Evolutionary conservation across 2,797 vertebrate species (phyloP).

Genomic region (Sphaeramia orbicularis): DNA sequence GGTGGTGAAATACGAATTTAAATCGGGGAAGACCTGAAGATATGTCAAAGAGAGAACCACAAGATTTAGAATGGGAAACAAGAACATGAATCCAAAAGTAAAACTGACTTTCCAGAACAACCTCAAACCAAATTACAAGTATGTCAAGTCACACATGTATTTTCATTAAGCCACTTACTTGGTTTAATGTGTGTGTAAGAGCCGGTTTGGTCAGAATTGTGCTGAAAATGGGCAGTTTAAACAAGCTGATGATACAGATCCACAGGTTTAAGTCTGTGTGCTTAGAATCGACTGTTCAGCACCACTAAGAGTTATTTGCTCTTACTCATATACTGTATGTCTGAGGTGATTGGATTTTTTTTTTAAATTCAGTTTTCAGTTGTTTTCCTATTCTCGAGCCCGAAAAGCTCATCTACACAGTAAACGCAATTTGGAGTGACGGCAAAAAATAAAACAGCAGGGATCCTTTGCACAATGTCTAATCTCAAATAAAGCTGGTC

Average conservation of each 20-base stretch:
- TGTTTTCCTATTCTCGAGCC: conserved; percentile 54
- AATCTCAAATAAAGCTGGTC: conserved; percentile 73
- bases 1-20: conserved; percentile 55
- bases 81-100: conserved; percentile 24
- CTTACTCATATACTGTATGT: not conserved
- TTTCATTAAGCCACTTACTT: conserved; percentile 8
- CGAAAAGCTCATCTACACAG: conserved; percentile 9
- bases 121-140: conserved; percentile 14
- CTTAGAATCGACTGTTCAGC: conserved; percentile 23
- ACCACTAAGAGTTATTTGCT: conserved; percentile 23
- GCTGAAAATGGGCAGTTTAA: not conserved
- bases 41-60: conserved; percentile 36
- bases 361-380: conserved; percentile 19
- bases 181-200: conserved; percentile 1
- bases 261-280: conserved; percentile 34
- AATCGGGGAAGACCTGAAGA: conserved; percentile 43
- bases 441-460: conserved; percentile 57
- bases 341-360: conserved; percentile 2
- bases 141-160: not conserved
- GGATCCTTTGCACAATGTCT: conserved; percentile 53
- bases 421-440: conserved; percentile 46
- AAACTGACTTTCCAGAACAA: conserved; percentile 2
- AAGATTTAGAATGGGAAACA: conserved; percentile 17
- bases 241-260: conserved; percentile 24
- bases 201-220: conserved; percentile 7